phyloP scores from a whole-genome alignment of 2,888 invertebrate genomes.

The Ernsta delagoae region DNA sequence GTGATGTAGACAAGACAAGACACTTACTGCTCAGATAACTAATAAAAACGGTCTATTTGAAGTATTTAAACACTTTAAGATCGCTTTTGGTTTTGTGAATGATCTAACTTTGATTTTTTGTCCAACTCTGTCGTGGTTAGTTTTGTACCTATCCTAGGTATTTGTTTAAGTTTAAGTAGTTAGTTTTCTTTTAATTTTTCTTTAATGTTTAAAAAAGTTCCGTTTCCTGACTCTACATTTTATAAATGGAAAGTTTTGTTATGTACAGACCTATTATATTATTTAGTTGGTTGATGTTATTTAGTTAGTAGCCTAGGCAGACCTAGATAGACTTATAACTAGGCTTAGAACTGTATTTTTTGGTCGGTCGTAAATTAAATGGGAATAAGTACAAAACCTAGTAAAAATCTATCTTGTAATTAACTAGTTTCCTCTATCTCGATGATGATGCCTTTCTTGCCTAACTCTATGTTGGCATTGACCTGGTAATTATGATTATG shows the following conservation, averaged over 20 bases:
- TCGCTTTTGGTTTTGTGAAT: not conserved
- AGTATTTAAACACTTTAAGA: not conserved
- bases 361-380: too few species aligned
- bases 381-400: too few species aligned
- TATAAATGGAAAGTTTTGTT: too few species aligned
- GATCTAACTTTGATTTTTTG: not conserved
- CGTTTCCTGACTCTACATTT: not conserved
- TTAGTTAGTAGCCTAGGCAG: too few species aligned
- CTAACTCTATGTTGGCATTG: constrained; percentile 14
- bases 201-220: not conserved
- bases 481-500: constrained; percentile 7
- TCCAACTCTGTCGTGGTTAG: not conserved
- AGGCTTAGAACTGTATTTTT: too few species aligned
- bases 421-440: not conserved
- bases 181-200: not conserved
- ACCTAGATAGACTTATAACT: too few species aligned
- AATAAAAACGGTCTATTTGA: not conserved
- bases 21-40: not conserved
- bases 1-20: not conserved
- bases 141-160: not conserved
- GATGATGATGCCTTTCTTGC: constrained; percentile 4
- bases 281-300: too few species aligned
- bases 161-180: too few species aligned
- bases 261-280: too few species aligned
- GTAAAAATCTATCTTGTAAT: too few species aligned